Conservation (phyloP, 2,113 vertebrate species). For the Malurus cyaneus region DNA sequence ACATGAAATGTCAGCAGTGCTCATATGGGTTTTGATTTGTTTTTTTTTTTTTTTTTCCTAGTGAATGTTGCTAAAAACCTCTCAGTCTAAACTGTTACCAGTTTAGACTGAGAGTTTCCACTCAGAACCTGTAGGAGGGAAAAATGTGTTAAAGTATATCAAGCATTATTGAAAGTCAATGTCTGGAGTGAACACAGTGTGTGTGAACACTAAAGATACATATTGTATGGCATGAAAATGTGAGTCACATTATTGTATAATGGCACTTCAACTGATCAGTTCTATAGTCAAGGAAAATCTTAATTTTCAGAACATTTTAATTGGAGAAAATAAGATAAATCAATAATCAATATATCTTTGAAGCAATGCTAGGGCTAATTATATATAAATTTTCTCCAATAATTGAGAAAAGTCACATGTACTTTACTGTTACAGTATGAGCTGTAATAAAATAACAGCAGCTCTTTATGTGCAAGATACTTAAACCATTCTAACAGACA, state of each 20-base stretch:
- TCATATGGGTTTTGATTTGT: rapidly evolving
- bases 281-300: not conserved
- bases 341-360: not conserved
- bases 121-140: not conserved
- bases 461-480: not conserved
- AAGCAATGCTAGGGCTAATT: not conserved
- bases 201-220: not conserved
- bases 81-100: not conserved
- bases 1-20: not conserved
- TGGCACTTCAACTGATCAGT: not conserved
- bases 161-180: not conserved
- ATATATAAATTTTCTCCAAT: not conserved
- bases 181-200: not conserved
- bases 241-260: not conserved
- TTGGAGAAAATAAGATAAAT: not conserved
- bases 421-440: not conserved
- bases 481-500: not conserved
- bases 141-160: not conserved
- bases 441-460: not conserved
- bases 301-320: not conserved
- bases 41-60: not conserved
- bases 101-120: not conserved
- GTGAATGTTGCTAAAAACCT: not conserved
- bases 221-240: not conserved
- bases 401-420: not conserved